Evolutionary conservation across 2,113 vertebrate species (phyloP).

Genomic region (Bos javanicus): DNA sequence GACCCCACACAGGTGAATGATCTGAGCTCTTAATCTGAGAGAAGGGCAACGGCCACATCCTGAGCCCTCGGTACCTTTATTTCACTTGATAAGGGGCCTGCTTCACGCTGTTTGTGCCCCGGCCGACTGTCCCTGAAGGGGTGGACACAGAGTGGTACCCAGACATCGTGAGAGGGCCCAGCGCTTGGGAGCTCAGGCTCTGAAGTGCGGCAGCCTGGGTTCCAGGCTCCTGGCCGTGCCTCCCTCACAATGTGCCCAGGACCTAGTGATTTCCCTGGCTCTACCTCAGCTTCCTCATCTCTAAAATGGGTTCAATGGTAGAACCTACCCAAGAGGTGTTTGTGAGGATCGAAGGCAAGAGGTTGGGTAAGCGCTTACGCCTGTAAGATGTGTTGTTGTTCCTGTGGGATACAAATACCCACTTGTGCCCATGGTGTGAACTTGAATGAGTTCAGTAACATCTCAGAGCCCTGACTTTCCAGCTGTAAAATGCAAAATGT

Average conservation of each 20-base stretch:
- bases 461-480: neutral
- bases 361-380: accelerated
- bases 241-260: accelerated
- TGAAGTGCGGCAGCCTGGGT: neutral
- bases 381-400: neutral
- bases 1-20: accelerated
- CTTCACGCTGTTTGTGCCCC: accelerated
- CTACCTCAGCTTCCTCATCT: neutral
- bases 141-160: accelerated
- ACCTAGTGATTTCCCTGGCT: neutral
- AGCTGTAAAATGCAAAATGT: neutral
- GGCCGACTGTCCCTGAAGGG: neutral
- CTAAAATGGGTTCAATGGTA: neutral
- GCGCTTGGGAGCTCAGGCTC: accelerated
- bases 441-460: neutral
- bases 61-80: accelerated
- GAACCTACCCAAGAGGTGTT: accelerated
- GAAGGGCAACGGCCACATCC: accelerated
- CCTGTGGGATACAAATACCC: accelerated
- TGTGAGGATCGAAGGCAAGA: neutral
- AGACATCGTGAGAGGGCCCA: accelerated
- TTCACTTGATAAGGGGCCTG: neutral
- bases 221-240: accelerated
- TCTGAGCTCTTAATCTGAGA: neutral
- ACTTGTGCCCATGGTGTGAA: accelerated